phyloP scores from a whole-genome alignment of 2,888 invertebrate genomes.

The Macrosiphum euphorbiae region DNA sequence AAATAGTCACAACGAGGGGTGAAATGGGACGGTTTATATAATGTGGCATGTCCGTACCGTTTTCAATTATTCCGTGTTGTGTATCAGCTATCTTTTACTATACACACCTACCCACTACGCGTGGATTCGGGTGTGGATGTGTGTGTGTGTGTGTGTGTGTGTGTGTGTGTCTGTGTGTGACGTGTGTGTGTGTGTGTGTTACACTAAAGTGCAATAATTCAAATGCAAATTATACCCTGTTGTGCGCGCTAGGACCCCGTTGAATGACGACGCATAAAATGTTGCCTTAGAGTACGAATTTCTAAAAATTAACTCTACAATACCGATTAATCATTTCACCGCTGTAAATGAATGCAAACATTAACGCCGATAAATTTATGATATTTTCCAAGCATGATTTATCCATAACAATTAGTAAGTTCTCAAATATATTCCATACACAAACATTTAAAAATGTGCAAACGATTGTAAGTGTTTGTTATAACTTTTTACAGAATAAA shows the following conservation, averaged over 20 bases:
- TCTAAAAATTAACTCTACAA: background rate
- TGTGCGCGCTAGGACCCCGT: background rate
- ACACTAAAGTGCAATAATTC: constrained; percentile 25
- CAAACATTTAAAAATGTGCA: background rate
- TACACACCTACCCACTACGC: background rate
- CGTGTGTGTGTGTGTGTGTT: background rate
- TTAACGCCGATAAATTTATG: background rate
- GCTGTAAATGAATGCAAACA: background rate
- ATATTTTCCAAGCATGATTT: background rate
- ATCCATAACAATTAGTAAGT: constrained; percentile 1
- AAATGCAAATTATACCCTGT: constrained; percentile 34
- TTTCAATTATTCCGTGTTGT: constrained; percentile 41
- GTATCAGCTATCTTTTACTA: constrained; percentile 1
- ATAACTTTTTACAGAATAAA: background rate
- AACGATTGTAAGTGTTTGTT: background rate
- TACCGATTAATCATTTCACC: constrained; percentile 7
- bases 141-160: too few relatives aligned
- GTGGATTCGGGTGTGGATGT: background rate
- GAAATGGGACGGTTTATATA: constrained; percentile 28
- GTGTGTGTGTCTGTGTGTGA: background rate
- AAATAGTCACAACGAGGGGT: background rate
- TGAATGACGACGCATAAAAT: background rate
- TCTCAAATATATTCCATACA: background rate
- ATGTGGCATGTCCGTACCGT: background rate
- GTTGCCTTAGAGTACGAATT: background rate